Evolutionary conservation across 2,888 invertebrate genomes (phyloP), one percentile per base, ranked within the genome.

Genomic region (Epinotia demarniana): DNA sequence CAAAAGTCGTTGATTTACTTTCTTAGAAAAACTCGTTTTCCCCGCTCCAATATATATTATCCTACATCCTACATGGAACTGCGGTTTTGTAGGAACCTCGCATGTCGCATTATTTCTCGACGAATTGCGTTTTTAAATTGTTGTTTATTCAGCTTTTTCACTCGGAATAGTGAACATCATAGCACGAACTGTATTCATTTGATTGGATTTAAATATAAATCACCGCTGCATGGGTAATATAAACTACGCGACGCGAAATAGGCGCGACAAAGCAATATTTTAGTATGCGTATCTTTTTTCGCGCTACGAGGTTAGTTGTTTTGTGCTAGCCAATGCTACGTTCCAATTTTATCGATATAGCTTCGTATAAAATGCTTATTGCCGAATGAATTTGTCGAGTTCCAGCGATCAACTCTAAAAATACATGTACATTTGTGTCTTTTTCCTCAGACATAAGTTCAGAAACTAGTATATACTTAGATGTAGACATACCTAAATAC

Each of bases 51-150:
- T n/a, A 64, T 18, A 18, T 53, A 64, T 46, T 64, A 49, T 64
- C 19, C 46, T 49, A 49, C 49, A 49, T 64, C 19, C 46, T 49
- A 49, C 49, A 49, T 9, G 39, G 16, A 66, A 49, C n/a, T 27
- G 53, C 66, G n/a, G 33, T 53, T 61, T 39, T 33, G n/a, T 18
- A 55, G 55, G 55, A 57, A 57, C 39, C 67, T 67, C 55, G 55
- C 67, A 67, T 67, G 67, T 67, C 67, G 55, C 39, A 39, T 57
- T 67, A 67, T 67, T 33, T 57, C 68, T 27, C 39, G 57, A 8
- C 39, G 57, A 68, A 43, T 43, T 33, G 68, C 57, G 39, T 68
- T 68, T 68, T 58, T 68, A n/a, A 57, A 58, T 3, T 68, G 23
- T 19, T 23, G 39, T 18, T 9, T 55, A 60, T 68, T 68, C 19